Evolutionary conservation across 2,113 vertebrate species (phyloP), one percentile per base, ranked within the genome.

Genomic region (Melanostigma gelatinosum): DNA sequence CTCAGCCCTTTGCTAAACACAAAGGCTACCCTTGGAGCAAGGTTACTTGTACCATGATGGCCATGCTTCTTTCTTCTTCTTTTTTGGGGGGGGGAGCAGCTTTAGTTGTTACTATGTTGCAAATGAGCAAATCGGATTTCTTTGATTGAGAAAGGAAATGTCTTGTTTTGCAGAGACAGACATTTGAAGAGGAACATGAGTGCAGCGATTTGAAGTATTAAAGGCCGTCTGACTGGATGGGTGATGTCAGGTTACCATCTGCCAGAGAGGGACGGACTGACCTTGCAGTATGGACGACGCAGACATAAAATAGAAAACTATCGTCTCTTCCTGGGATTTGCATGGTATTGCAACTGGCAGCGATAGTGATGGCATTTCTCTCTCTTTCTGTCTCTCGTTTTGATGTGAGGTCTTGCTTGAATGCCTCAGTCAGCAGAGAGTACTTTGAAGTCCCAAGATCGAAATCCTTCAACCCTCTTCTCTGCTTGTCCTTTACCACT

Each of bases 161-260:
- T 81, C 65, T 77, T n/a, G 52, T 61, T 77, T 88, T 79, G 72
- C 38, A 42, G 69, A 50, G 70, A 38, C 75, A 67, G 63, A 65
- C 24, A 22, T 63, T 66, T 65, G 73, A 73, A 82, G 62, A 80
- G 65, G 69, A 77, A 77, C 77, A 66, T 3, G 65, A 72, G 60
- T 44, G 82, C 69, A 63, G 66, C 55, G 67, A 87, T 91, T 75
- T 88, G 82, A 89, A 92, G 89, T 85, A 82, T 90, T 90, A 89
- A 87, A 85, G 75, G 83, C 79, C 24, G 61, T 78, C 63, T 89
- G 84, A 80, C 79, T 88, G 75, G 75, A 80, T 80, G 82, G 86
- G 83, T 91, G 87, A 93, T 91, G 87, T 93, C 89, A 89, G 93
- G 91, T 92, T 91, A 88, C 91, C 90, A 93, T 90, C 87, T 92